A percentile compares a stretch with the other conserved stretches of the same genome.
phyloP scores from a whole-genome alignment of 2,888 invertebrate genomes.

The Punctoribates punctum region DNA sequence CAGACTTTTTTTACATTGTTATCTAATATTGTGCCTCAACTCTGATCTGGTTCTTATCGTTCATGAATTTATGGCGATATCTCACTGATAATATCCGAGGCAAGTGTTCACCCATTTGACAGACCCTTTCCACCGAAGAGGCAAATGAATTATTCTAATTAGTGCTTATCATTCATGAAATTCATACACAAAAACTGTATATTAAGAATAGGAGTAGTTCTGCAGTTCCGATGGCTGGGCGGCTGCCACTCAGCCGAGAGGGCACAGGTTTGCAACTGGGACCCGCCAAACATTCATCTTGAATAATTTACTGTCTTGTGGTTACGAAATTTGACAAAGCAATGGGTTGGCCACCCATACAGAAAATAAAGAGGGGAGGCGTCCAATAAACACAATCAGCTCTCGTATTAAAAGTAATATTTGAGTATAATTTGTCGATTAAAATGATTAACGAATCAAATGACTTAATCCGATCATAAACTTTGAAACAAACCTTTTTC shows the following conservation, averaged over 20 bases:
- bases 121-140: background rate
- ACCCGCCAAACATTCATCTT: too few species aligned
- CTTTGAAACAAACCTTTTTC: too few species aligned
- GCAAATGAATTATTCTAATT: background rate
- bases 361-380: too few species aligned
- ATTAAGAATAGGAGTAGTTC: too few species aligned
- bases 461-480: too few species aligned
- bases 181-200: background rate
- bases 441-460: too few species aligned
- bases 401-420: too few species aligned
- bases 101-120: background rate
- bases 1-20: background rate
- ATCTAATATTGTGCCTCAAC: conserved; percentile 4
- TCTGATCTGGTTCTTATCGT: background rate
- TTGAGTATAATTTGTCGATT: too few species aligned
- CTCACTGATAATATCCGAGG: background rate
- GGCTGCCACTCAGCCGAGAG: too few species aligned
- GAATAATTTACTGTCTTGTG: background rate
- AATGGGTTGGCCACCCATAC: background rate
- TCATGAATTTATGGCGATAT: background rate
- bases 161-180: background rate
- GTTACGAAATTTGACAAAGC: background rate
- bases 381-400: too few species aligned
- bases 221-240: too few species aligned
- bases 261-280: too few species aligned